Conservation (phyloP, 2,888 invertebrate species). For the Asteroscopus sphinx region DNA sequence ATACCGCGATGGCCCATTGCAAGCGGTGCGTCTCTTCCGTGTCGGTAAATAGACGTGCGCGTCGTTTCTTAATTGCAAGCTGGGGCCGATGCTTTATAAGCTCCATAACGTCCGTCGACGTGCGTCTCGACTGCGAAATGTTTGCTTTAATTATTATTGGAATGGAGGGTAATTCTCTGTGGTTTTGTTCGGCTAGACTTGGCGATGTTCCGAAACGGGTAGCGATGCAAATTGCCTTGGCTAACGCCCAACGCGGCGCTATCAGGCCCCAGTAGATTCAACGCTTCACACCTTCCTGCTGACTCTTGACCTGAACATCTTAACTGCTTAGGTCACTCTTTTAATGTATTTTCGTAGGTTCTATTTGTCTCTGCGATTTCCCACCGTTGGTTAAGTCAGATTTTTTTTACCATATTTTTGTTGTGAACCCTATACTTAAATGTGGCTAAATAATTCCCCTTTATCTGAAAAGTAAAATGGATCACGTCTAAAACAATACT, state of each 20-base stretch:
- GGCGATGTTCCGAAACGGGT: slow-evolving; percentile 90
- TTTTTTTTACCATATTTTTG: too few relatives aligned
- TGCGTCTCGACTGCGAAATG: slow-evolving; percentile 86
- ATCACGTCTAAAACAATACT: too few relatives aligned
- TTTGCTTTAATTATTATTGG: slow-evolving; percentile 90
- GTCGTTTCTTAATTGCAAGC: slow-evolving; percentile 88
- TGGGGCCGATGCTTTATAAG: slow-evolving; percentile 88
- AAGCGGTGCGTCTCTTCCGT: slow-evolving; percentile 86
- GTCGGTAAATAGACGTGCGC: slow-evolving; percentile 87
- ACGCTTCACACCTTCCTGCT: slow-evolving; percentile 74
- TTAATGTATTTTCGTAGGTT: background rate
- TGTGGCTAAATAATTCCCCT: too few relatives aligned
- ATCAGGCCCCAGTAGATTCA: slow-evolving; percentile 77
- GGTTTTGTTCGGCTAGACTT: slow-evolving; percentile 90
- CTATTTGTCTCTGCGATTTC: background rate
- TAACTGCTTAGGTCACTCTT: slow-evolving; percentile 28
- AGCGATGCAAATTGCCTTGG: slow-evolving; percentile 90
- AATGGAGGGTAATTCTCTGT: slow-evolving; percentile 89
- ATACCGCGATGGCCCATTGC: slow-evolving; percentile 84
- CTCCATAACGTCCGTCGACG: slow-evolving; percentile 87
- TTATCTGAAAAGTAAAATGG: too few relatives aligned
- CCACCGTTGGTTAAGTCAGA: too few relatives aligned
- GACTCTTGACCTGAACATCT: slow-evolving; percentile 71
- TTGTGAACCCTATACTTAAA: too few relatives aligned
- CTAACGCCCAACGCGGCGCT: slow-evolving; percentile 88